Conservation (phyloP, 1,140 invertebrate genomes). For the Papilio machaon region DNA sequence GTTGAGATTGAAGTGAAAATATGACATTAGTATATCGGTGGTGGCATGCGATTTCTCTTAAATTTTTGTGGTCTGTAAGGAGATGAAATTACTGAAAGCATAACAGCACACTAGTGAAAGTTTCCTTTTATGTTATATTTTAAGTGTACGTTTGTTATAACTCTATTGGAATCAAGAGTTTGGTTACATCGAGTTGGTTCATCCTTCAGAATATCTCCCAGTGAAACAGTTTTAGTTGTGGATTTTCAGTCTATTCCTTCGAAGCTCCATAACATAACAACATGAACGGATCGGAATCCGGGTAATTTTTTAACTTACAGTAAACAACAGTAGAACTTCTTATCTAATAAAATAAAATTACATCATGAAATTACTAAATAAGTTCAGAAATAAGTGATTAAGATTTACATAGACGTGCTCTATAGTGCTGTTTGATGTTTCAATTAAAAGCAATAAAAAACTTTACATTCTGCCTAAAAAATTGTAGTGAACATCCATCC, state of each 20-base stretch:
- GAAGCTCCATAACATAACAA: constrained; percentile 58
- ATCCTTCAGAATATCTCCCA: constrained; percentile 57
- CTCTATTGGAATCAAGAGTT: constrained; percentile 55
- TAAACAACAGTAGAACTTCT: neutral
- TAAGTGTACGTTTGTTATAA: constrained; percentile 66
- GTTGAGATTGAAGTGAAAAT: constrained; percentile 69
- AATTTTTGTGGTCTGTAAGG: constrained; percentile 80
- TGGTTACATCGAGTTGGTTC: constrained; percentile 48
- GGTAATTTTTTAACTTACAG: constrained; percentile 81
- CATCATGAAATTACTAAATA: neutral
- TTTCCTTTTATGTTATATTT: constrained; percentile 68
- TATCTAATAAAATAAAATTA: neutral
- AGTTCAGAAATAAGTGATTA: neutral
- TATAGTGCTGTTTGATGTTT: neutral
- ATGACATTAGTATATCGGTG: constrained; percentile 75
- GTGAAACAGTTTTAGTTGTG: constrained; percentile 43
- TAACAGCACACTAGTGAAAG: constrained; percentile 66
- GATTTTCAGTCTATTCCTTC: constrained; percentile 50
- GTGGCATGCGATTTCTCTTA: constrained; percentile 80
- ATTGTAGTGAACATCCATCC: neutral
- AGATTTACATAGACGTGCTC: neutral
- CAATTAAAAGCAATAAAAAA: neutral
- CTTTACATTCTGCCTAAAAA: neutral
- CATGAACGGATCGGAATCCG: constrained; percentile 91
- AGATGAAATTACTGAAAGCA: constrained; percentile 73